Evolutionary conservation across 1,140 invertebrate species (phyloP).

Genomic region (Drosophila dunni): DNA sequence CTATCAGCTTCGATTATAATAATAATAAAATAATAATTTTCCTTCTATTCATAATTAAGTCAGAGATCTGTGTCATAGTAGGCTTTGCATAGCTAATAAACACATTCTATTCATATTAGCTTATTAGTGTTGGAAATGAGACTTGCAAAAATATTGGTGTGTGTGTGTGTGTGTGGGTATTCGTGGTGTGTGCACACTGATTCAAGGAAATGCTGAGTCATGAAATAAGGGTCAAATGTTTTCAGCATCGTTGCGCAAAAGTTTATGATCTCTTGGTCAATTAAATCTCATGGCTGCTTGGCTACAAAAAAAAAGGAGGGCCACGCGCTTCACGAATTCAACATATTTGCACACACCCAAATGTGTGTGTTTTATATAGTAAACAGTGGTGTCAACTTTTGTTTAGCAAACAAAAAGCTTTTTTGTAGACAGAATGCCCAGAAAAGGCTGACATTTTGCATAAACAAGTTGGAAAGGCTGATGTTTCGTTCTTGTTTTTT

Average conservation of each 20-base stretch:
- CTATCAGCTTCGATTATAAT: not conserved
- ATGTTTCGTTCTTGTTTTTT: too few relatives aligned
- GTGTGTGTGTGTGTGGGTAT: not conserved
- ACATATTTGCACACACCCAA: conserved; percentile 37
- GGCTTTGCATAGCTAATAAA: conserved; percentile 20
- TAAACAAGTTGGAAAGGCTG: too few relatives aligned
- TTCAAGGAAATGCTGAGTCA: conserved; percentile 56
- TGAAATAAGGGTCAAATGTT: conserved; percentile 69
- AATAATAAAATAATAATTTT: too few relatives aligned
- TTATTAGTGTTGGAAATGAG: conserved; percentile 18
- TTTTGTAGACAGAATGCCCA: too few relatives aligned
- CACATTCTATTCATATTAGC: conserved; percentile 10
- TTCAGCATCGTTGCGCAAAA: conserved; percentile 59
- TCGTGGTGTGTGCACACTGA: not conserved
- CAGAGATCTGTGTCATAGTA: not conserved
- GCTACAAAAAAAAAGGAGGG: conserved; percentile 35
- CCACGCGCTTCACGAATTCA: not conserved
- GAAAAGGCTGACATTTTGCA: too few relatives aligned
- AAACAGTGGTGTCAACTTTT: too few relatives aligned
- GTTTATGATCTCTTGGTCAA: conserved; percentile 76
- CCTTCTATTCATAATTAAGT: conserved; percentile 26
- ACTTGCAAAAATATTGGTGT: conserved; percentile 12
- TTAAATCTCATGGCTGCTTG: conserved; percentile 67
- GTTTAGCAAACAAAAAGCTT: too few relatives aligned
- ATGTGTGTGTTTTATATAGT: not conserved